These are phyloP conservation scores for Cephus rjabovi DNA, from an alignment of 2,888 invertebrate species.

Conservation along the genomic window DNA sequence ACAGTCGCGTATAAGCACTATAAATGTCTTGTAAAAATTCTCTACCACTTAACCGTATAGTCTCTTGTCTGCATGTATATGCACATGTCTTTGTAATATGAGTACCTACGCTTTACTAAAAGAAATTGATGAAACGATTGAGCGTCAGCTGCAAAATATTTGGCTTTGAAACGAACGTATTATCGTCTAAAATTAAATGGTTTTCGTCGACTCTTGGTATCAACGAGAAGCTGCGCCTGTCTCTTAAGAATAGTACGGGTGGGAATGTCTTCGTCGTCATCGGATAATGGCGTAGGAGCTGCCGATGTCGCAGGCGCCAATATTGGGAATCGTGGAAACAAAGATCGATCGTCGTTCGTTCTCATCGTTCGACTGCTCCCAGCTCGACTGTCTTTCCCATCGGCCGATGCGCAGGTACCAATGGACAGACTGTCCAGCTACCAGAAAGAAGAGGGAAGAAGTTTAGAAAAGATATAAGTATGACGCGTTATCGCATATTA, in stretches of 20 bases:
- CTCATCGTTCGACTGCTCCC: not conserved
- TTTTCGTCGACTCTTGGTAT: conserved; percentile 84
- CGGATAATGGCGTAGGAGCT: conserved; percentile 67
- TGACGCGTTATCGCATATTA: too few relatives aligned
- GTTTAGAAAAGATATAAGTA: too few relatives aligned
- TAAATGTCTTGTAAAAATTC: too few relatives aligned
- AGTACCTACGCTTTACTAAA: too few relatives aligned
- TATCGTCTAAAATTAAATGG: conserved; percentile 69
- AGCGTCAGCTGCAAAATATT: not conserved
- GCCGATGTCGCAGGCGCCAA: conserved; percentile 38
- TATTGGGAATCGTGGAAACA: conserved; percentile 55
- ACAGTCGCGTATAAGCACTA: too few relatives aligned
- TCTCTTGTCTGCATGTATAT: too few relatives aligned
- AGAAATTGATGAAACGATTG: not conserved
- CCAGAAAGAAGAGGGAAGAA: conserved; percentile 2
- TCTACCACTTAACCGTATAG: too few relatives aligned
- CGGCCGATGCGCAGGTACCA: conserved; percentile 31
- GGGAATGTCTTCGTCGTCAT: conserved; percentile 88
- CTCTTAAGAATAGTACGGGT: conserved; percentile 82
- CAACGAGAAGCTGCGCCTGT: conserved; percentile 85
- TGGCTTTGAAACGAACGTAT: not conserved
- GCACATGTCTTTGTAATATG: too few relatives aligned
- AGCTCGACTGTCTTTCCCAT: conserved; percentile 9
- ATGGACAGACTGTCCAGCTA: conserved; percentile 53
- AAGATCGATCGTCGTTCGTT: conserved; percentile 39